phyloP scores from a whole-genome alignment of 2,113 vertebrate genomes.

The Chaetura pelagica region DNA sequence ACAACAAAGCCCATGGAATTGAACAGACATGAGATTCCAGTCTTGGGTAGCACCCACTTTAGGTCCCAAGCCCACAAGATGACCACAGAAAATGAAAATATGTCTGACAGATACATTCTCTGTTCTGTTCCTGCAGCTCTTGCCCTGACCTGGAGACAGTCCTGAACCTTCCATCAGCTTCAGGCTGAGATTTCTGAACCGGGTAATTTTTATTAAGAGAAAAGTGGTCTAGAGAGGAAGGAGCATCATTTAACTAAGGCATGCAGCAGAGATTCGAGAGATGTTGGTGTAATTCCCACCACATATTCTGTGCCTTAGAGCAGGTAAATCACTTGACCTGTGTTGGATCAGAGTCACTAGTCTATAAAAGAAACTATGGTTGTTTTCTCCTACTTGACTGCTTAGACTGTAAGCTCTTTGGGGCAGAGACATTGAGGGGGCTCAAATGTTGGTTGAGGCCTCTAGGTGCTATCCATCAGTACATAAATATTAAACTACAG shows the following conservation, averaged over 20 bases:
- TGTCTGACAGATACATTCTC: background rate
- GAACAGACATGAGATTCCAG: background rate
- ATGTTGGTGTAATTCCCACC: background rate
- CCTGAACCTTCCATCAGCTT: background rate
- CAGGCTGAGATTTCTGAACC: background rate
- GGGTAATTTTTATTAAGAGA: background rate
- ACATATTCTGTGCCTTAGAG: background rate
- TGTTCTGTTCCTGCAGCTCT: background rate
- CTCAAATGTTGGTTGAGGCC: conserved; percentile 40
- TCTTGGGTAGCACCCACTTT: background rate
- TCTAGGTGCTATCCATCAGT: conserved; percentile 63
- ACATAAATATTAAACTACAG: conserved; percentile 68
- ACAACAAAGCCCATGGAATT: background rate
- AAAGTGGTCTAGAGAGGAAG: background rate
- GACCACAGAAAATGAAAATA: background rate
- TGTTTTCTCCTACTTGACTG: conserved; percentile 1
- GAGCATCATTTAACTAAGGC: background rate
- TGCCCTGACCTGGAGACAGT: background rate
- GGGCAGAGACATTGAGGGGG: conserved; percentile 53
- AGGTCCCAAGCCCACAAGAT: background rate
- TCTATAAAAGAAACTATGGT: background rate
- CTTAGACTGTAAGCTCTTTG: conserved; percentile 71
- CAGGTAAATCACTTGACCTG: conserved; percentile 13
- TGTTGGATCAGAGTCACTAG: background rate
- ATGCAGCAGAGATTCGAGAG: background rate